Base-by-base conservation (phyloP, 2,113 vertebrate genomes). In the Eptatretus burgeri region DNA sequence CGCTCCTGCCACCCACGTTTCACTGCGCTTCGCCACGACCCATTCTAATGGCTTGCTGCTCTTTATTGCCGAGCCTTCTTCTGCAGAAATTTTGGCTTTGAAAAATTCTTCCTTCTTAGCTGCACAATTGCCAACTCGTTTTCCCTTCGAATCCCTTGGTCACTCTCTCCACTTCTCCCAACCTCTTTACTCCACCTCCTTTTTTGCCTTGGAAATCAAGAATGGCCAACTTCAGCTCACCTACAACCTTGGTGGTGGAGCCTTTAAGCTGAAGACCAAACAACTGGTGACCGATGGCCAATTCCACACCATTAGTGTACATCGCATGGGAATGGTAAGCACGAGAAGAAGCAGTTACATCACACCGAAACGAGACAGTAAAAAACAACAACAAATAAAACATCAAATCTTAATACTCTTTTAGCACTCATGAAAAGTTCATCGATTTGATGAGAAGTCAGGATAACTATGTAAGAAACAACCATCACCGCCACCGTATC, bases 1-100 rank as follows among this genome's bases (percentile, higher is more conserved):
- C 3, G 82, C 86, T 69, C 93, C 93, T 77, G 95, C 93, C 51
- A 98, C 95, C 71, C 94, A 95, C 70, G 82, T 98, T 71, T 94
- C 95, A 66, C 83, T 95, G 51, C 94, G 93, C 73, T 98, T 98
- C 74, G 79, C 89, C 52, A 95, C 89, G 2, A 81, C 93, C 64
- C 78, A 83, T 76, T 80, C 73, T 14, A 75, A 84, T 1, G 84
- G 85, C 10, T 72, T 98, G 67, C 69, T 98, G 64, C 74, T 98
- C 67, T 95, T 95, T 67, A 95, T 84, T 74, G 77, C 93, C 13
- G 87, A 95, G 68, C 94, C 95, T 76, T 86, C 88, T 67, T 95
- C 87, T 0, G 85, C 85, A 51, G 85, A 93, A 68, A 76, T 78
- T 67, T n/a, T 20, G n/a, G 56, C 27, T 41, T 41, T 41, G 27